phyloP scores from a whole-genome alignment of 2,113 vertebrate species.

The Poicephalus gulielmi region DNA sequence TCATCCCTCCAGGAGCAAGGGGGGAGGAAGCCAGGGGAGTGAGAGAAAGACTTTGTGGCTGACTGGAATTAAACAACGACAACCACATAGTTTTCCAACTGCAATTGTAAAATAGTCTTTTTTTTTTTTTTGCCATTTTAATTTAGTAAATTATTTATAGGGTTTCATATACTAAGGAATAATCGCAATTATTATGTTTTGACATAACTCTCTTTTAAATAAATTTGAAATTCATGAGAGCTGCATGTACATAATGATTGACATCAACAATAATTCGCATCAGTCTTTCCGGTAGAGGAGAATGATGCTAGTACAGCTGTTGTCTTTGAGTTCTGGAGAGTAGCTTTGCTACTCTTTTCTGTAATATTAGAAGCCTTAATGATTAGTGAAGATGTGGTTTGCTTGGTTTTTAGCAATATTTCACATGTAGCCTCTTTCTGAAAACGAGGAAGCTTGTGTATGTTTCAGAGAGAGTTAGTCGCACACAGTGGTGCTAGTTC shows the following conservation, averaged over 20 bases:
- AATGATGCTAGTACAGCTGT: background rate
- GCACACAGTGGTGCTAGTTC: background rate
- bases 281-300: background rate
- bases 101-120: slow-evolving; percentile 3
- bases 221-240: slow-evolving; percentile 54
- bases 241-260: slow-evolving; percentile 16
- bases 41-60: no score
- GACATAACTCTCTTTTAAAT: slow-evolving; percentile 13
- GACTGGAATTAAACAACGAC: no score
- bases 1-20: no score
- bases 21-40: no score
- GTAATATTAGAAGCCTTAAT: background rate
- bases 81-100: background rate
- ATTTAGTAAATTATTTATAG: slow-evolving; percentile 30
- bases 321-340: background rate
- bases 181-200: slow-evolving; percentile 2
- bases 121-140: slow-evolving; percentile 30
- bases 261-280: slow-evolving; percentile 12
- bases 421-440: background rate
- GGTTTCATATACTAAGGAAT: background rate
- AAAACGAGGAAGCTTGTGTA: background rate
- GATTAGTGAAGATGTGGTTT: background rate
- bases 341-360: background rate
- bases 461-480: background rate
- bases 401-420: background rate